Base-by-base conservation (phyloP, 2,888 invertebrate species). In the Balanococcus diminutus region DNA sequence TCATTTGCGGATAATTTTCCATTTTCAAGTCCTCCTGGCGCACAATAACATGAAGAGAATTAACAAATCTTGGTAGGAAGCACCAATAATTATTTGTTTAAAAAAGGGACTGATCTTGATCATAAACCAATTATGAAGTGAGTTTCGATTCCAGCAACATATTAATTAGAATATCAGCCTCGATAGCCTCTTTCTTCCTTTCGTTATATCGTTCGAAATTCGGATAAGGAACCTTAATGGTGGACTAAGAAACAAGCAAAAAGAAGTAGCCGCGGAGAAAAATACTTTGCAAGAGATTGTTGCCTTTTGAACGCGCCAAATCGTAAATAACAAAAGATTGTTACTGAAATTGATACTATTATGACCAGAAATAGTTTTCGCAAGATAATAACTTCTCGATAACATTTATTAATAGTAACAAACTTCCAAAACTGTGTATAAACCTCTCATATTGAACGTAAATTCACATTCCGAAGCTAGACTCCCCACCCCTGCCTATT, bases 311-410 rank as follows among this genome's bases (percentile, higher is more conserved):
- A 8, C 36, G 32, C 36, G 32, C 75, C 19, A 79, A 79, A 79
- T 79, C 75, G 75, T 79, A 79, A 79, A 79, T 79, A 79, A 79
- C 75, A 36, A 79, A 79, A 79, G 75, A 79, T 79, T 79, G 75
- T 79, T 79, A 19, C 75, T 19, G 19, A 79, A 79, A 36, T 79
- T 79, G 75, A 79, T 79, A 79, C 75, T 22, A 79, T 79, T 79
- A 79, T 79, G 32, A 36, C 32, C 75, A 32, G 75, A 79, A 79
- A 79, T 79, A 79, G 75, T 79, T 79, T 79, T 79, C 75, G 22
- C 36, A 79, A 79, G 75, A 79, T 79, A 79, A 79, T 79, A 79
- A 79, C 75, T 79, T 79, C 75, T 79, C 75, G 75, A 79, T 79
- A 79, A 79, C 75, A 79, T 79, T 79, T 79, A 79, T 79, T 79